Percentiles rank a stretch among this genome's conserved stretches.
Conservation (phyloP, 2,113 vertebrate genomes). For the Ptilonorhynchus violaceus region DNA sequence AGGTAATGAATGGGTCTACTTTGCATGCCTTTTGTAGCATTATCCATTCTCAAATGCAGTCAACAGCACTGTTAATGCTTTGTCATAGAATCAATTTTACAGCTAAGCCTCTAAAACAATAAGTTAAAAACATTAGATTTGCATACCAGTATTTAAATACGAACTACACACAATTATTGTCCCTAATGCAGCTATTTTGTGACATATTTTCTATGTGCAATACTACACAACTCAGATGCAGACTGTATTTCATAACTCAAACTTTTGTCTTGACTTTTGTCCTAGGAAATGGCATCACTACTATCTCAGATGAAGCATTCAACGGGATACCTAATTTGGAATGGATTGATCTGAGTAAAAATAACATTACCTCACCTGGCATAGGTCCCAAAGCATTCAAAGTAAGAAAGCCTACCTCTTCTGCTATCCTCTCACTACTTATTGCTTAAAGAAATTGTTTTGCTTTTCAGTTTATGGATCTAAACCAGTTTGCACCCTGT, state of each 20-base stretch:
- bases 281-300: slow-evolving; percentile 86
- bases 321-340: slow-evolving; percentile 93
- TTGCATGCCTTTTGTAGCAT: neutral
- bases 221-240: neutral
- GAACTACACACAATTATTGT: neutral
- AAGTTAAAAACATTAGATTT: neutral
- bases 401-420: slow-evolving; percentile 72
- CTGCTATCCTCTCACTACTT: neutral
- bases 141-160: neutral
- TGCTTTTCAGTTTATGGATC: neutral
- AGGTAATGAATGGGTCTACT: slow-evolving; percentile 75
- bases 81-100: neutral
- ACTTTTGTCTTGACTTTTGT: neutral
- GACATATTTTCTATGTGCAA: neutral
- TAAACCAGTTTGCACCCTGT: neutral
- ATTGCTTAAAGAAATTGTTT: neutral
- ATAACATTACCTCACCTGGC: slow-evolving; percentile 81
- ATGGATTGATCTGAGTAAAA: slow-evolving; percentile 93
- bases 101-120: neutral
- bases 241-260: neutral
- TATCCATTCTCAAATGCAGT: neutral
- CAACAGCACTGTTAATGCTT: neutral
- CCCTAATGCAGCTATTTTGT: neutral
- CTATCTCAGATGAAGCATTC: slow-evolving; percentile 87
- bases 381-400: slow-evolving; percentile 83